A percentile compares a stretch with the other conserved stretches of the same genome.
These are phyloP conservation scores for Rhinatrema bivittatum DNA, from an alignment of 2,797 vertebrate genomes.

Conservation along the genomic window DNA sequence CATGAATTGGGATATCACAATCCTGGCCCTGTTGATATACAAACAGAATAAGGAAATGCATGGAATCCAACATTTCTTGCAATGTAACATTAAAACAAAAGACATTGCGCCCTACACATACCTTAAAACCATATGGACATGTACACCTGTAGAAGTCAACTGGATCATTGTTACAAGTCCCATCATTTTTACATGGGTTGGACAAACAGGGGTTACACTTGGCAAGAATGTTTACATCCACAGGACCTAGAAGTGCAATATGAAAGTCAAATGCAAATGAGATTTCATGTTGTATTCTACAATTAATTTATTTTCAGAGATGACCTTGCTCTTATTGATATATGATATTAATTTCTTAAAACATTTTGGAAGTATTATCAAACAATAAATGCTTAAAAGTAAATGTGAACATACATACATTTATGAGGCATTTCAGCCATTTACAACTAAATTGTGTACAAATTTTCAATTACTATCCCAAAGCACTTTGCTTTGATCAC, in stretches of 20 bases:
- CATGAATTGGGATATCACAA: slow-evolving; percentile 87
- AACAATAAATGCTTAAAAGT: too few species aligned
- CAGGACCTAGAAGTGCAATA: slow-evolving; percentile 65
- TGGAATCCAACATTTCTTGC: not conserved
- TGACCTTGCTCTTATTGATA: not conserved
- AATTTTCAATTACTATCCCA: too few species aligned
- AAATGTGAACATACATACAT: too few species aligned
- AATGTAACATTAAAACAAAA: too few species aligned
- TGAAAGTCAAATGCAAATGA: slow-evolving; percentile 9
- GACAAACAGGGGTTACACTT: slow-evolving; percentile 95
- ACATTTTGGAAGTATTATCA: too few species aligned
- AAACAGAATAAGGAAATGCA: not conserved
- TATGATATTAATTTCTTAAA: not conserved
- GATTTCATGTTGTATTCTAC: not conserved
- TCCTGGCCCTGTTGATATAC: slow-evolving; percentile 73
- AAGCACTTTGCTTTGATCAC: too few species aligned
- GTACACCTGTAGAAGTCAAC: slow-evolving; percentile 92
- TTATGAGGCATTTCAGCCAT: too few species aligned
- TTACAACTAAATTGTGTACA: too few species aligned
- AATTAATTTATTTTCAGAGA: not conserved
- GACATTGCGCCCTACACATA: slow-evolving; percentile 26
- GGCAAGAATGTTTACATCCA: slow-evolving; percentile 83
- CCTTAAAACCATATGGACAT: slow-evolving; percentile 95
- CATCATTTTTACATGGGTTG: slow-evolving; percentile 90
- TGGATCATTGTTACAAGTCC: slow-evolving; percentile 87